Conservation (phyloP, 2,113 vertebrate species). For the Lasiurus borealis region DNA sequence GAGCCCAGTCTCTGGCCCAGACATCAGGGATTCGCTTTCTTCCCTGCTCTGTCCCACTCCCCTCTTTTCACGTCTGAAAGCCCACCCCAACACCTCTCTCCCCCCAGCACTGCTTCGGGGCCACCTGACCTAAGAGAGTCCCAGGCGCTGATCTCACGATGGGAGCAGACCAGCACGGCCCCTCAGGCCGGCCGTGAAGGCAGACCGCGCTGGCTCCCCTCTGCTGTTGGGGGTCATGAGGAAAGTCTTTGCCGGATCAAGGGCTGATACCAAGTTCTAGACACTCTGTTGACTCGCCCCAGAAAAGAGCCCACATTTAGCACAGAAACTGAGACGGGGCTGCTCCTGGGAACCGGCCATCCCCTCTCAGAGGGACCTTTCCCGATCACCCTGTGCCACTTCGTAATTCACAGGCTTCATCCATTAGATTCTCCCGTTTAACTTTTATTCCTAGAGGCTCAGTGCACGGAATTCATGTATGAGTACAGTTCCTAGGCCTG, state of each 20-base stretch:
- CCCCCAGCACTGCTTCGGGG: neutral
- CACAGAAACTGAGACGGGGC: accelerated
- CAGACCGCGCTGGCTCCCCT: neutral
- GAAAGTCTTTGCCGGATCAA: too few relatives aligned
- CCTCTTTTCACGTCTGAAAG: neutral
- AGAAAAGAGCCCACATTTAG: neutral
- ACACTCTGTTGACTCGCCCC: neutral
- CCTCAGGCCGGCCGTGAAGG: accelerated
- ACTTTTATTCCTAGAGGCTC: neutral
- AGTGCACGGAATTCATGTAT: too few relatives aligned
- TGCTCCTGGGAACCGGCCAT: accelerated
- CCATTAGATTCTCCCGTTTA: neutral
- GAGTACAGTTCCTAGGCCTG: neutral
- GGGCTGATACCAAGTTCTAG: accelerated
- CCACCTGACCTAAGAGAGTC: neutral
- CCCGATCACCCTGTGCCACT: neutral
- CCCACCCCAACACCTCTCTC: accelerated
- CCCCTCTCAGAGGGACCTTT: too few relatives aligned
- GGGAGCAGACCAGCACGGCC: neutral
- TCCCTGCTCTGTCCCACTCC: neutral
- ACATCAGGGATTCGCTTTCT: neutral
- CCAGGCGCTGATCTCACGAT: accelerated
- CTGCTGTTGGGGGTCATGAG: accelerated
- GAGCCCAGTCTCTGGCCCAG: neutral
- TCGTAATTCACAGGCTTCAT: neutral